Percentiles rank a stretch among this genome's conserved stretches.
Evolutionary conservation across 2,888 invertebrate genomes (phyloP).

Genomic region (Aphodius granarius): DNA sequence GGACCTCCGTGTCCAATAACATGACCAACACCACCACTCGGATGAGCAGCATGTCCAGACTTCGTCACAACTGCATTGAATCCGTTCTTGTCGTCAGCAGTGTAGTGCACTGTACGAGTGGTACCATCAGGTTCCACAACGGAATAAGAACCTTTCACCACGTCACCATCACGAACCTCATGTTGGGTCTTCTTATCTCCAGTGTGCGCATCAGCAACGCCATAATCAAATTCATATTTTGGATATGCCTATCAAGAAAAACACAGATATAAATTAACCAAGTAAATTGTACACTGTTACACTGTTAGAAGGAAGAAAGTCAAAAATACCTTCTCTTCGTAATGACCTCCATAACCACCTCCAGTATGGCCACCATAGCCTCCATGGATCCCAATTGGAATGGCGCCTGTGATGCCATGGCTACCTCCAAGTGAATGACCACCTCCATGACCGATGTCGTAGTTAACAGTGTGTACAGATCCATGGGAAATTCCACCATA

Average conservation of each 20-base stretch:
- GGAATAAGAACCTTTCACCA: slow-evolving; percentile 65
- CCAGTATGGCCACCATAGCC: slow-evolving; percentile 15
- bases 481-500: slow-evolving; percentile 1
- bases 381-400: neutral
- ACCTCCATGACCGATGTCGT: slow-evolving; percentile 10
- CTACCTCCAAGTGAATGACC: slow-evolving; percentile 10
- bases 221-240: slow-evolving; percentile 60
- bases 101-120: slow-evolving; percentile 65
- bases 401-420: slow-evolving; percentile 5
- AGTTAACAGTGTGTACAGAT: slow-evolving; percentile 1
- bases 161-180: slow-evolving; percentile 60
- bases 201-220: slow-evolving; percentile 60
- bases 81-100: slow-evolving; percentile 62
- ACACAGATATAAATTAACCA: neutral
- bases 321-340: slow-evolving; percentile 17
- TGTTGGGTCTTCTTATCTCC: slow-evolving; percentile 60
- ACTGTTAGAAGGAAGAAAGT: too few relatives aligned
- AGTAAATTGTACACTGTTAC: slow-evolving; percentile 12
- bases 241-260: slow-evolving; percentile 55
- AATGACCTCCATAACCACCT: slow-evolving; percentile 15
- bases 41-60: slow-evolving; percentile 46
- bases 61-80: slow-evolving; percentile 65
- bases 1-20: slow-evolving; percentile 17
- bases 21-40: slow-evolving; percentile 20
- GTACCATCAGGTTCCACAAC: slow-evolving; percentile 66